Evolutionary conservation across 1,140 invertebrate species (phyloP), one percentile per base, ranked within the genome.

Genomic region (Venturia canescens): DNA sequence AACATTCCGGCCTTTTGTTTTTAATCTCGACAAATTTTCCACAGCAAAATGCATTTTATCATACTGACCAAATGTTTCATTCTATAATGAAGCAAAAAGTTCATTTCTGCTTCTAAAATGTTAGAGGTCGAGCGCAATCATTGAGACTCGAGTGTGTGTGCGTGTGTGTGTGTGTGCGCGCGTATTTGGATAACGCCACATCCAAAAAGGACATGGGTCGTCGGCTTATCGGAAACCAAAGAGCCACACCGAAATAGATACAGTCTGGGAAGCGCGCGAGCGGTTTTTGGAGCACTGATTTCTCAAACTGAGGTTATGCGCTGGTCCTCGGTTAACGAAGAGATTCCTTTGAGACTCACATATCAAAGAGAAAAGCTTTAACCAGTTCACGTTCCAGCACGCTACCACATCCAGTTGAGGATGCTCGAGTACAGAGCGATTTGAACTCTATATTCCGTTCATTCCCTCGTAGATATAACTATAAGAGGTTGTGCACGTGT

Each of bases 341-440:
- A 77, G 57, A 77, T 77, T 77, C 75, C 75, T 77, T 77, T 77
- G 75, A 77, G 75, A 63, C 75, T 77, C 75, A 63, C 75, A 77
- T 77, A 77, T 77, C 75, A 76, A 76, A 76, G 74, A 34, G 53
- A 53, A 9, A 23, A 76, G 74, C 53, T 76, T 76, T 16, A 76
- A 63, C 50, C 53, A 63, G 60, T 31, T 21, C 53, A 31, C 53
- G 74, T 60, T 31, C 16, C 71, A 75, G 48, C 60, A 26, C 23
- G 53, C 29, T 63, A 63, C 16, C 48, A 53, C 71, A 13, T n/a
- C n/a, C 53, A 53, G 13, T 5, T 27, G 21, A 18, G 16, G 23
- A 34, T n/a, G 1, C 29, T 13, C 4, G 34, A 16, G n/a, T 72
- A 76, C 23, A 60, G 71, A 74, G 26, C 71, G 74, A 76, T 76